Evolutionary conservation across 1,140 invertebrate genomes (phyloP), one percentile per base, ranked within the genome.

Genomic region (Drosophila watanabei): DNA sequence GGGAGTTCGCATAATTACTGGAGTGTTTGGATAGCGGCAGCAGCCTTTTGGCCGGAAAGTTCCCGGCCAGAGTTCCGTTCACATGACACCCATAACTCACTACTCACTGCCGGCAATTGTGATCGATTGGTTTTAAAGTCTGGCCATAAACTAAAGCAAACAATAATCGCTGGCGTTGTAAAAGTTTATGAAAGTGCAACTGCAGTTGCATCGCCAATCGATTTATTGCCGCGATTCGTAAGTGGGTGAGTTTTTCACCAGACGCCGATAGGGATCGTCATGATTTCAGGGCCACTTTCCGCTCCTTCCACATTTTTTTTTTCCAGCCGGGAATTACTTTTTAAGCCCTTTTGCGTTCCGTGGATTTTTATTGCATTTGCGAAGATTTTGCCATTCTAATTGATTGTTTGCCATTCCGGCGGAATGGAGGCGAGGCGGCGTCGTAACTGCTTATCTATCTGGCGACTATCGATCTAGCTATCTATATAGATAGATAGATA

Each of bases 381-480:
- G 64, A 82, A 90, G 86, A 90, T 90, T 90, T 90, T 73, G 82
- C 82, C 79, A 86, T 90, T 90, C 86, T 90, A 90, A 90, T 90
- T 90, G 86, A 90, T 90, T 90, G 86, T 88, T 78, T 85, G 78
- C 78, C 77, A 72, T 73, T 72, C 54, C 64, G 73, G 72, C 49
- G 57, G 39, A 68, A 37, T 54, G 79, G 62, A 71, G 35, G 62
- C 65, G 65, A 75, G 48, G 43, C 30, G 41, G 16, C 54, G 41
- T 33, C 54, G 39, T 43, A 28, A 49, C 59, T 64, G 85, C 59
- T 72, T 85, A 88, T 88, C 85, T 86, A 82, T 85, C 81, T 69
- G 73, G 85, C 75, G 79, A 73, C 85, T 73, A 39, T 65, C 57
- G 59, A 62, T 66, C 64, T 83, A 64, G 41, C 49, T 54, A 68